phyloP scores from a whole-genome alignment of 2,888 invertebrate genomes.

The Oithona nana region DNA sequence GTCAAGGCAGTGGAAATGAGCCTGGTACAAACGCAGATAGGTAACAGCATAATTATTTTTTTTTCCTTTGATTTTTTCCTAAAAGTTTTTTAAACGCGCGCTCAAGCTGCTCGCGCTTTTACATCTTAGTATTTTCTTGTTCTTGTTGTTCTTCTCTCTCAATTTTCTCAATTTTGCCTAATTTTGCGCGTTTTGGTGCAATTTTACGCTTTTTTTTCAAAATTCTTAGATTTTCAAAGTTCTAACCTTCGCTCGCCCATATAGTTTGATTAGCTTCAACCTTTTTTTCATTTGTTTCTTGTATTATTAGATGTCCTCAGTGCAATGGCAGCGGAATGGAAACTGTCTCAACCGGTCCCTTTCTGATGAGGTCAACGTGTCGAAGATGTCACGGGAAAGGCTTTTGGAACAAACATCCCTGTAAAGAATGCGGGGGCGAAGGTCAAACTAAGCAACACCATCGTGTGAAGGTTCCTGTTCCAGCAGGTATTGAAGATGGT shows the following conservation, averaged over 20 bases:
- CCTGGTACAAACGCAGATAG: slow-evolving; percentile 69
- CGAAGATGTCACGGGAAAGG: slow-evolving; percentile 70
- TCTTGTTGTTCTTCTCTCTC: no score
- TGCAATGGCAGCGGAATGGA: slow-evolving; percentile 81
- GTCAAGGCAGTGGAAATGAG: slow-evolving; percentile 64
- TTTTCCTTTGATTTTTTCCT: background rate
- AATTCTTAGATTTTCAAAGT: no score
- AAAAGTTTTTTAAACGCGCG: background rate
- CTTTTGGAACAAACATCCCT: slow-evolving; percentile 72
- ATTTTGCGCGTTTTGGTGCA: no score
- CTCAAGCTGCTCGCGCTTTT: no score
- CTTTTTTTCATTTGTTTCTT: no score
- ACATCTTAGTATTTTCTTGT: no score
- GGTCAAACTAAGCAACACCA: slow-evolving; percentile 73
- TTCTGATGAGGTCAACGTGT: slow-evolving; percentile 90
- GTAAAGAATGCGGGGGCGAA: slow-evolving; percentile 77
- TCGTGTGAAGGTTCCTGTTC: slow-evolving; percentile 40
- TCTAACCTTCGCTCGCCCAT: no score
- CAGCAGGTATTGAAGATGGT: slow-evolving; percentile 70
- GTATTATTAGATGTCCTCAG: slow-evolving; percentile 63
- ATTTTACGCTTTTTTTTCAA: no score
- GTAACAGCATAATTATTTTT: background rate
- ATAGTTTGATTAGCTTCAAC: no score
- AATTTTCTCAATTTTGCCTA: no score
- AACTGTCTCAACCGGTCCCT: slow-evolving; percentile 72